Percentiles rank a stretch among this genome's conserved stretches.
Evolutionary conservation across 2,113 vertebrate genomes (phyloP).

Genomic region (Ailurus styani): DNA sequence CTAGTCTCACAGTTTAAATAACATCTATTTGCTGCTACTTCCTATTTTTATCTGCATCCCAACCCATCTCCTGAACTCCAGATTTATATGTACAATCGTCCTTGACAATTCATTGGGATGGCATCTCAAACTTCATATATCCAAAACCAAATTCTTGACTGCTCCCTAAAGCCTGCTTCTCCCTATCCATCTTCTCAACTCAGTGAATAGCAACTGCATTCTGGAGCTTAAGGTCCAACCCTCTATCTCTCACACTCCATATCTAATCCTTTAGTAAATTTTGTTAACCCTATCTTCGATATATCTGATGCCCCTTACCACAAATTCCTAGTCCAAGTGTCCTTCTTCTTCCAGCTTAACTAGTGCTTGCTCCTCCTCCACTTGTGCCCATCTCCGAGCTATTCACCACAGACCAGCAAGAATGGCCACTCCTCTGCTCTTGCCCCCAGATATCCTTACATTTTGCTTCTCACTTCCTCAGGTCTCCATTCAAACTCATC

Average conservation of each 20-base stretch:
- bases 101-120: not conserved
- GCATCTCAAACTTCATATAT: conserved; percentile 10
- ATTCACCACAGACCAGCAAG: not conserved
- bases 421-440: not conserved
- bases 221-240: not conserved
- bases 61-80: not conserved
- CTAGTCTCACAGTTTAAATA: not conserved
- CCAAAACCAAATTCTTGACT: not conserved
- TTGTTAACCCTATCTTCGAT: not conserved
- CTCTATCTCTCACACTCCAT: not conserved
- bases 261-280: not conserved
- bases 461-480: not conserved
- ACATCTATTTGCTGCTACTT: not conserved
- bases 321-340: not conserved
- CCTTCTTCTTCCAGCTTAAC: not conserved
- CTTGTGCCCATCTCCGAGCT: no score
- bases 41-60: not conserved
- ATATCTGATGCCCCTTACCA: not conserved
- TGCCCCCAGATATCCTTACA: not conserved
- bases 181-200: not conserved
- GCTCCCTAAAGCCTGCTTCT: not conserved
- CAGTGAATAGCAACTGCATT: not conserved
- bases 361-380: not conserved
- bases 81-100: not conserved
- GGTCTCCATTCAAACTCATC: not conserved